Evolutionary conservation across 1,140 invertebrate genomes (phyloP), one percentile per base, ranked within the genome.

Genomic region (Drosophila asahinai): DNA sequence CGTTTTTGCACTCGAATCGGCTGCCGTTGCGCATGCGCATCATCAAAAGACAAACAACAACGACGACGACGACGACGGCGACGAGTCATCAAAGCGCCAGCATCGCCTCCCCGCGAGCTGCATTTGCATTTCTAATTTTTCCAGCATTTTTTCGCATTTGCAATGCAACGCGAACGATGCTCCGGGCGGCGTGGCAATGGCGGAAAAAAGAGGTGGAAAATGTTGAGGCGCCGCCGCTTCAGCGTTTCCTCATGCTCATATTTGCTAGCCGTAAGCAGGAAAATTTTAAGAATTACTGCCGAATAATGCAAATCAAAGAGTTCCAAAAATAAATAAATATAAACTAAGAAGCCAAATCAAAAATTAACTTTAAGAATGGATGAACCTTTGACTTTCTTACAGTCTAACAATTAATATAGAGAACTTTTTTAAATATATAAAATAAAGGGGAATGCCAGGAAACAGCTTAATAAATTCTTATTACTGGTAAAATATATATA

Each of bases 51-150:
- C 81, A 77, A 80, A 66, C 73, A 75, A 38, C 51, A 54, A 33
- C 38, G 47, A 38, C 57, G 40, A 22, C 59, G 40, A 33, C 49
- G 45, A 43, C 59, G 60, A 33, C 48, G 36, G 42, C 68, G 57
- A 62, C 62, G 58, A 59, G 66, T 79, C 66, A 80, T 74, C 67
- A 71, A 64, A 77, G 75, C 75, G 71, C 59, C 71, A 75, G 72
- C 72, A 63, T 75, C 70, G 27, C 27, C 54, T 15, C 54, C 11
- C 38, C 36, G 19, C 36, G 14, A 57, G 54, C 40, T 70, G 80
- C 79, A 90, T 90, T 90, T 91, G 86, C 86, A 90, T 90, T 90
- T 90, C 86, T 86, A 90, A 90, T 90, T 90, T 87, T 77, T 66
- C 22, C 63, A 47, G 47, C 25, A 60, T 60, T 78, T 78, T 77